Evolutionary conservation across 2,888 invertebrate species (phyloP).

Genomic region (Callinectes sapidus): DNA sequence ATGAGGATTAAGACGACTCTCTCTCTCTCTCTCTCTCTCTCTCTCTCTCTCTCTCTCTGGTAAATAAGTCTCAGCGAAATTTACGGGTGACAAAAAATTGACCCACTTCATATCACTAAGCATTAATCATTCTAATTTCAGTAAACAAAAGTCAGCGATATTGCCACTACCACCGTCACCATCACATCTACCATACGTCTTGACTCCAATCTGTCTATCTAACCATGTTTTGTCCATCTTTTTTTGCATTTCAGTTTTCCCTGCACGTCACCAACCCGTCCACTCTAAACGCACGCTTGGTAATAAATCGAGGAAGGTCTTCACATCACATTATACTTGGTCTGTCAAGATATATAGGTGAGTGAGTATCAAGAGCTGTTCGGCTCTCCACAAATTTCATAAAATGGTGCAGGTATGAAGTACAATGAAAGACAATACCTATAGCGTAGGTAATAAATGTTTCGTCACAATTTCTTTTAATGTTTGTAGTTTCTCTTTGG

Average conservation of each 20-base stretch:
- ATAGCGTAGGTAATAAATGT: too few relatives aligned
- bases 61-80: not conserved
- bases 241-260: not conserved
- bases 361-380: not conserved
- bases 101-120: not conserved
- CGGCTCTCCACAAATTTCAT: too few relatives aligned
- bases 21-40: conserved; percentile 25
- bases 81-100: not conserved
- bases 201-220: not conserved
- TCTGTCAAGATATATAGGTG: not conserved
- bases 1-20: not conserved
- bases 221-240: not conserved
- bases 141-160: not conserved
- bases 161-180: not conserved
- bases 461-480: too few relatives aligned
- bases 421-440: too few relatives aligned
- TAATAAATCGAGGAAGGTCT: not conserved
- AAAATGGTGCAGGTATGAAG: not conserved
- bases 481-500: too few relatives aligned
- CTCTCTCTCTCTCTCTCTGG: not conserved
- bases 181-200: not conserved
- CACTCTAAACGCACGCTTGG: not conserved
- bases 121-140: not conserved
- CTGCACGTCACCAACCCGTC: not conserved
- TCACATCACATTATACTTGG: not conserved